These are phyloP conservation scores for Andrena praecox DNA, from an alignment of 2,888 invertebrate species.

Conservation along the genomic window DNA sequence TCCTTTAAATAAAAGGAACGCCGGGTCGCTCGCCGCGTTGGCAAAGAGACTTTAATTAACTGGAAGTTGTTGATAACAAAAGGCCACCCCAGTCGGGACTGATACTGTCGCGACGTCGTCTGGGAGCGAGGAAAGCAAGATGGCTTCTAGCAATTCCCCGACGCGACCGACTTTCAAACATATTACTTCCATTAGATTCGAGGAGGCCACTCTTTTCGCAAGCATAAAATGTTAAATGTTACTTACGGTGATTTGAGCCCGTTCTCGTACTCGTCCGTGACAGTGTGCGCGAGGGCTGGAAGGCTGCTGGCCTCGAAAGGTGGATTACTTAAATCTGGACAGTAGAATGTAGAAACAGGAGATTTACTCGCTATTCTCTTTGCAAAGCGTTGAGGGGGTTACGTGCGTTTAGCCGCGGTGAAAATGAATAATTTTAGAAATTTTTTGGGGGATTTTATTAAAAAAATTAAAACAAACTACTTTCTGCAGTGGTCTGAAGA, in stretches of 20 bases:
- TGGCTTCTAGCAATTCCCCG: not conserved
- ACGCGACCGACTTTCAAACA: not conserved
- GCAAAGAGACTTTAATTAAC: constrained; percentile 49
- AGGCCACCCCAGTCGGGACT: not conserved
- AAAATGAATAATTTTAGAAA: too few species aligned
- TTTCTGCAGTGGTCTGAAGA: too few species aligned
- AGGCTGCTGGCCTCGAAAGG: constrained; percentile 80
- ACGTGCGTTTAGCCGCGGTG: too few species aligned
- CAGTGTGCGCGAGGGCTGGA: constrained; percentile 74
- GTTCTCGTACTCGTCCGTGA: constrained; percentile 71
- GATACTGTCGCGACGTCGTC: not conserved
- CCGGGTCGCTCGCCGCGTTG: not conserved
- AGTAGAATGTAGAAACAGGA: not conserved
- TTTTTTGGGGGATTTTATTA: too few species aligned
- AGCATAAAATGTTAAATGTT: constrained; percentile 7
- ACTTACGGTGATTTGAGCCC: constrained; percentile 72
- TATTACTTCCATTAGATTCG: too few species aligned
- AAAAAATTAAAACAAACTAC: too few species aligned
- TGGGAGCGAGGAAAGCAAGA: not conserved
- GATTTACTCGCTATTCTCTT: not conserved
- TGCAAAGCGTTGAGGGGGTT: too few species aligned
- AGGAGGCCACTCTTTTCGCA: too few species aligned
- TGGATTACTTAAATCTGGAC: constrained; percentile 77
- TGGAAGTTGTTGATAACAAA: constrained; percentile 27
- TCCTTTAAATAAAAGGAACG: constrained; percentile 42